A percentile compares a stretch with the other conserved stretches of the same genome.
Evolutionary conservation across 2,888 invertebrate genomes (phyloP).

Genomic region (Drosophila anceps): DNA sequence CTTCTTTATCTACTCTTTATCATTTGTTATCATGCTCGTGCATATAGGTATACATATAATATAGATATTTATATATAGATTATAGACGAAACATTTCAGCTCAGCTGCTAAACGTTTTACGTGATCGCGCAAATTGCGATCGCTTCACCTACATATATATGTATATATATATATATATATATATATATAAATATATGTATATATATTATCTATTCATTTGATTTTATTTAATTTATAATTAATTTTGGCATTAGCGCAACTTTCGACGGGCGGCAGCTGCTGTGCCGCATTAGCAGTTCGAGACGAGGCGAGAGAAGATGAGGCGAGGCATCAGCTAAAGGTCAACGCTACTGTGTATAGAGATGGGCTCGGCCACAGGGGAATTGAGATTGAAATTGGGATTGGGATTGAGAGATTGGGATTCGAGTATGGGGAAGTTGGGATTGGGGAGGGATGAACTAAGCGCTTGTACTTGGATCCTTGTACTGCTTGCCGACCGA

Average conservation of each 20-base stretch:
- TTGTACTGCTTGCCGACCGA: constrained; percentile 75
- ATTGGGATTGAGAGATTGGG: not conserved
- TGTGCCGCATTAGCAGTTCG: constrained; percentile 45
- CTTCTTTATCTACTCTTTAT: not conserved
- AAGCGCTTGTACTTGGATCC: constrained; percentile 83
- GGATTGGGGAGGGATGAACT: not conserved
- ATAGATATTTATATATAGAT: constrained; percentile 5
- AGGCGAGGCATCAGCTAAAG: constrained; percentile 33
- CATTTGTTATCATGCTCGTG: constrained; percentile 7
- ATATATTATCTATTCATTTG: constrained; percentile 27
- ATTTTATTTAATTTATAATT: constrained; percentile 72
- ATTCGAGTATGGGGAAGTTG: not conserved
- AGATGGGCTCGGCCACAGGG: not conserved
- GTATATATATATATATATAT: not conserved
- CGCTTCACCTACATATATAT: constrained; percentile 26
- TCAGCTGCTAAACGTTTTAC: constrained; percentile 33
- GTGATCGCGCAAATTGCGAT: constrained; percentile 42
- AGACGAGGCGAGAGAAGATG: constrained; percentile 16
- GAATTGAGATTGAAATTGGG: not conserved
- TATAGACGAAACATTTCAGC: not conserved
- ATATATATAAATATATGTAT: constrained; percentile 19
- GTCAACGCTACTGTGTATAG: constrained; percentile 33
- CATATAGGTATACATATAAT: not conserved
- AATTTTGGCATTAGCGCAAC: constrained; percentile 79
- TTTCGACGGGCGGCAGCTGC: constrained; percentile 64